These are phyloP conservation scores for Drosophila sordidapex DNA, from an alignment of 2,888 invertebrate species.

Conservation along the genomic window DNA sequence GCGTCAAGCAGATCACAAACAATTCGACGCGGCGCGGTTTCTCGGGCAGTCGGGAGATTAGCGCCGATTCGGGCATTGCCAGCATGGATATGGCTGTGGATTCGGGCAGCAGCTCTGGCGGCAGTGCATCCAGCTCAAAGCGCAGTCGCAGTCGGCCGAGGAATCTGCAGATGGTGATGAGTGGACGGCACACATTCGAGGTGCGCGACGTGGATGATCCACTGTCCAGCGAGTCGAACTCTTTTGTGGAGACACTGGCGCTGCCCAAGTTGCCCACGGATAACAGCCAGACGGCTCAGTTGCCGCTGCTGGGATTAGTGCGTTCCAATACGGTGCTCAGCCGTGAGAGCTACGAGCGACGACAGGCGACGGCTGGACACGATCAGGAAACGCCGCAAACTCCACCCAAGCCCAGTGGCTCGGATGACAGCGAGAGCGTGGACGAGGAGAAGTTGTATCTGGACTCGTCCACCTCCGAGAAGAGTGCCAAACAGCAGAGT, in stretches of 20 bases:
- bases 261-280: conserved; percentile 84
- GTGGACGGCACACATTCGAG: conserved; percentile 90
- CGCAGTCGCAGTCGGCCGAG: conserved; percentile 87
- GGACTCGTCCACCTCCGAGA: conserved; percentile 87
- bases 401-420: conserved; percentile 50
- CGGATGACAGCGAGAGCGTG: conserved; percentile 86
- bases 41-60: conserved; percentile 84
- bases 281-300: conserved; percentile 80
- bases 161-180: conserved; percentile 90
- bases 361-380: conserved; percentile 38
- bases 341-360: conserved; percentile 77
- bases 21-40: conserved; percentile 87
- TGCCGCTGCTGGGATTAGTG: conserved; percentile 83
- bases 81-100: conserved; percentile 83
- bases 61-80: conserved; percentile 85
- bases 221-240: conserved; percentile 83
- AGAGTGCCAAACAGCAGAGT: conserved; percentile 80
- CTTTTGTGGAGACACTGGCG: conserved; percentile 83
- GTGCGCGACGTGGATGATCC: conserved; percentile 88
- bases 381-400: conserved; percentile 16
- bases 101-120: conserved; percentile 66
- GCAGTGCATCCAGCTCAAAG: conserved; percentile 75
- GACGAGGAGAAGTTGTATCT: conserved; percentile 89
- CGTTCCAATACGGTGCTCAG: conserved; percentile 83
- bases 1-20: conserved; percentile 90